These are phyloP conservation scores for Alca torda DNA, from an alignment of 2,797 vertebrate species.

Conservation along the genomic window DNA sequence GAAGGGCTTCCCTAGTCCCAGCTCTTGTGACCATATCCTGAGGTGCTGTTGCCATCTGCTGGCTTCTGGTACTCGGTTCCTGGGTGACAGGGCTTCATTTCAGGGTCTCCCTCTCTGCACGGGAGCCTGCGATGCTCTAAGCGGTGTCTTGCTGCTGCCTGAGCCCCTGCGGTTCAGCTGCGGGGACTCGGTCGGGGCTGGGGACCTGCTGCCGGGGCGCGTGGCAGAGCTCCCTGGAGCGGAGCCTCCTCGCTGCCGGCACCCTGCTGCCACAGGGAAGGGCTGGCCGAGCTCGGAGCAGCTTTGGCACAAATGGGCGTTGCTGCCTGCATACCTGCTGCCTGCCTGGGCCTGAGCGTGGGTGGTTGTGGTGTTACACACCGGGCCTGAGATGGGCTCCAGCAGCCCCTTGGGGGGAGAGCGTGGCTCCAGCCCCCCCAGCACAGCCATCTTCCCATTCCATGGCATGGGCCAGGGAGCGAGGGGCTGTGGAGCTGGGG, in stretches of 20 bases:
- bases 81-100: rapidly evolving
- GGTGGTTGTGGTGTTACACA: neutral
- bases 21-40: rapidly evolving
- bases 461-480: rapidly evolving
- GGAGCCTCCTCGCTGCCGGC: neutral
- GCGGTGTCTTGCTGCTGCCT: neutral
- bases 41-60: slow-evolving; percentile 53
- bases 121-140: neutral
- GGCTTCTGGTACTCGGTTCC: neutral
- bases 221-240: neutral
- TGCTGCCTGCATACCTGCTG: neutral
- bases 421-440: neutral
- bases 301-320: neutral
- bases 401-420: neutral
- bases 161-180: neutral
- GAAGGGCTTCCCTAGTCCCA: neutral
- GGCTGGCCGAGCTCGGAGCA: neutral
- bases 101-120: neutral
- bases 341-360: neutral
- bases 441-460: rapidly evolving
- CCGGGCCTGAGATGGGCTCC: neutral
- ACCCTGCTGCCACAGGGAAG: rapidly evolving
- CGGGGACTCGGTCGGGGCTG: rapidly evolving
- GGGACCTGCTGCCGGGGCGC: rapidly evolving
- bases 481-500: neutral